Percentiles rank a stretch among this genome's conserved stretches.
phyloP scores from a whole-genome alignment of 2,113 vertebrate genomes.

The Suricata suricatta region DNA sequence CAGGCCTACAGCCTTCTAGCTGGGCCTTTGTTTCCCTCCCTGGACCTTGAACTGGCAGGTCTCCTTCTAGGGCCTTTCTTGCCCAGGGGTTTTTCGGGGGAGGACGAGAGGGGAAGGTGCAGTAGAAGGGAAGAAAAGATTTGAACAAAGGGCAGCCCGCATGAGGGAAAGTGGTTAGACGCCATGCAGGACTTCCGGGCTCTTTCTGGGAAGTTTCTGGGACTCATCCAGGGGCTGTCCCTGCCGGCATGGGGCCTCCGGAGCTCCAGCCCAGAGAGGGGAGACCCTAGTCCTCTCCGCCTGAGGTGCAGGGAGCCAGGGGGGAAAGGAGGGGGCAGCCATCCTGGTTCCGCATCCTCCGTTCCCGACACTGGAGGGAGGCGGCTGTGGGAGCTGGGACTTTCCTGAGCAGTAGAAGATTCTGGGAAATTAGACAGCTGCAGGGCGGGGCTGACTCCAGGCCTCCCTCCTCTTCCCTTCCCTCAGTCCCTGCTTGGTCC shows the following conservation, averaged over 20 bases:
- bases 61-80: background rate
- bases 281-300: slow-evolving; percentile 52
- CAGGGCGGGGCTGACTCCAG: slow-evolving; percentile 56
- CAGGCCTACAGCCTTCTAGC: background rate
- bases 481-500: background rate
- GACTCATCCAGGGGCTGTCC: slow-evolving; percentile 75
- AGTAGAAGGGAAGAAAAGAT: background rate
- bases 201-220: slow-evolving; percentile 65
- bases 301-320: background rate
- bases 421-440: slow-evolving; percentile 77
- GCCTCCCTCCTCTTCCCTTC: background rate
- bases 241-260: background rate
- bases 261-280: background rate
- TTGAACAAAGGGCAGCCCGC: background rate
- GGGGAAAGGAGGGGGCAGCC: slow-evolving; percentile 23
- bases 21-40: background rate
- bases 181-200: slow-evolving; percentile 39
- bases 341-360: slow-evolving; percentile 72
- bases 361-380: slow-evolving; percentile 75
- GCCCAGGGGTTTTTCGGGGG: background rate
- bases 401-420: slow-evolving; percentile 74
- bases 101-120: background rate
- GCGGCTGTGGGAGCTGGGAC: slow-evolving; percentile 71
- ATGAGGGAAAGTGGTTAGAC: slow-evolving; percentile 37
- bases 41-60: background rate